Base-by-base conservation (phyloP, 2,888 invertebrate genomes). In the Xylocampa areola region DNA sequence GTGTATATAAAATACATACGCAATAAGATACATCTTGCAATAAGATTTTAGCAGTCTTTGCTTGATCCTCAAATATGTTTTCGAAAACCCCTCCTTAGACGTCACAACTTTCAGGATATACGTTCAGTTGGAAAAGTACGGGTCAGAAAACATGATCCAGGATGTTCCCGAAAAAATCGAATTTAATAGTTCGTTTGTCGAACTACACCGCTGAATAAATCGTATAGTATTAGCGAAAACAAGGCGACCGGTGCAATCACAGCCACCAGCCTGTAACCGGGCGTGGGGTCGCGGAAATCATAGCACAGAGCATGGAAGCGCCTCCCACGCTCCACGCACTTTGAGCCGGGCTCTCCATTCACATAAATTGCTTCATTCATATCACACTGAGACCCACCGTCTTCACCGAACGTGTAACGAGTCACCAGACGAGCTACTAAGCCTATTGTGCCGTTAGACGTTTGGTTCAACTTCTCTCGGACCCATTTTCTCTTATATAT, bases 171-270 rank as follows among this genome's bases (percentile, higher is more conserved):
- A n/a, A n/a, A n/a, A n/a, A n/a, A n/a, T n/a, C n/a, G n/a, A n/a
- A n/a, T n/a, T n/a, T 64, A 88, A 69, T 79, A 81, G 67, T 85
- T 86, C 14, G 86, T 86, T 63, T 92, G 91, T 64, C 91, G 84
- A 29, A 93, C 84, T n/a, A 91, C 90, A 49, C 91, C 87, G 64
- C 89, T 92, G 62, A 93, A 92, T 47, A 92, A 82, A 76, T 92
- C 92, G 49, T 90, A 92, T 16, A 94, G 81, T 61, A 92, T 91
- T 3, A 94, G 81, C 1, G 88, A 84, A 63, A 93, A 93, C 14
- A 94, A 76, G 10, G 86, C 87, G 10, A 90, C 79, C 0, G 92
- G 89, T 1, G 91, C 91, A 23, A 90, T 14, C n/a, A 93, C 86
- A 7, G 92, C 91, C 32, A 89, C 84, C 11, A 89, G 53, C 62